Conservation (phyloP, 1,140 invertebrate species). For the Bradynema listronoti region DNA sequence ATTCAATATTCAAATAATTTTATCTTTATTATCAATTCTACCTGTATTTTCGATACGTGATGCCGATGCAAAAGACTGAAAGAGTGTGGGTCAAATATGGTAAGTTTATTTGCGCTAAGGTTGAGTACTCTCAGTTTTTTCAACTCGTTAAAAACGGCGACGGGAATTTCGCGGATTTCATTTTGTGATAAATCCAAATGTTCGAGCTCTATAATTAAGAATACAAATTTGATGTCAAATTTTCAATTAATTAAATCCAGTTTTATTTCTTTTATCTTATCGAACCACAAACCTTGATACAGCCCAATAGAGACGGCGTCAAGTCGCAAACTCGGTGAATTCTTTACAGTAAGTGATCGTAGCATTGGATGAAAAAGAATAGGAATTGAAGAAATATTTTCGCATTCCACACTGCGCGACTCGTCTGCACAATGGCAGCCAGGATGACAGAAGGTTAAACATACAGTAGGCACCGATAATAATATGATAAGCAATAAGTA, state of each 20-base stretch:
- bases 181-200: neutral
- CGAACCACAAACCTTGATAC: constrained; percentile 2
- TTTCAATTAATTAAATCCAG: neutral
- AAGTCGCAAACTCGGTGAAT: neutral
- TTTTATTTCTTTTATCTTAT: neutral
- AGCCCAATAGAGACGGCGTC: constrained; percentile 9
- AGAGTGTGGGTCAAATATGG: neutral
- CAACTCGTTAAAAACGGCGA: neutral
- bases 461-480: too few species aligned
- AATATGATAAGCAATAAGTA: too few species aligned
- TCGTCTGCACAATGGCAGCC: neutral
- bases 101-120: neutral
- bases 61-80: too few species aligned
- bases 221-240: neutral
- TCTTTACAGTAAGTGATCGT: neutral
- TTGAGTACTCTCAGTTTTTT: constrained; percentile 6
- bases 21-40: too few species aligned
- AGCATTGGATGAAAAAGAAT: constrained; percentile 10
- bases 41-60: too few species aligned
- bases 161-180: neutral
- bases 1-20: too few species aligned
- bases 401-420: neutral
- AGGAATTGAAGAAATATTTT: constrained; percentile 1
- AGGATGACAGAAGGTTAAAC: constrained; percentile 4
- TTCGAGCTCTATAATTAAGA: constrained; percentile 6